Conservation (phyloP, 2,888 invertebrate genomes). For the Candidula unifasciata region DNA sequence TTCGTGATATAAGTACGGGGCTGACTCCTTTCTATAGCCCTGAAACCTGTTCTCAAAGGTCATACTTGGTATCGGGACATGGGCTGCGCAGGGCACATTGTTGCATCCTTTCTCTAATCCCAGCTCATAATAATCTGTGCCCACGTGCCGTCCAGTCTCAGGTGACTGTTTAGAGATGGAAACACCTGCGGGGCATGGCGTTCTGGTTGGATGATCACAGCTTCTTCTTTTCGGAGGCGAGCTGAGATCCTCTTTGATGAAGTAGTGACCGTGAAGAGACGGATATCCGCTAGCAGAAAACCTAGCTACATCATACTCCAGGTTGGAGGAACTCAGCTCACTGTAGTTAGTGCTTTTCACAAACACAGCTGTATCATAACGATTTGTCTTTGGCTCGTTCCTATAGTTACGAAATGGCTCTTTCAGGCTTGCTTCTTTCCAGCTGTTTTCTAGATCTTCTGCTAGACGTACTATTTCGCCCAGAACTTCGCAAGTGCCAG, state of each 20-base stretch:
- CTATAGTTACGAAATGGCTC: not conserved
- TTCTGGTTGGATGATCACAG: not conserved
- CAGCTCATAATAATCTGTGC: not conserved
- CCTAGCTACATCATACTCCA: not conserved
- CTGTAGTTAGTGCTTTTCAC: not conserved
- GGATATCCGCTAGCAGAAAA: not conserved
- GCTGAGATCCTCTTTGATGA: not conserved
- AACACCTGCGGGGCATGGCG: not conserved
- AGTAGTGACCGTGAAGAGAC: constrained; percentile 1
- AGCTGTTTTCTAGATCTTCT: constrained; percentile 1
- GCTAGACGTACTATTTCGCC: not conserved
- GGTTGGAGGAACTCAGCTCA: not conserved
- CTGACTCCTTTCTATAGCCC: not conserved
- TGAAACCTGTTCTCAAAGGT: not conserved
- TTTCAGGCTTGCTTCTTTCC: not conserved
- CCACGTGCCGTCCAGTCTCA: too few relatives aligned
- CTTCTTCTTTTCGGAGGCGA: constrained; percentile 21
- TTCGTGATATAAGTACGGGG: not conserved
- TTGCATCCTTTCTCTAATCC: not conserved
- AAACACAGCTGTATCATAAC: not conserved
- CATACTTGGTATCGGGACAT: not conserved
- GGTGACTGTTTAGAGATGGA: not conserved
- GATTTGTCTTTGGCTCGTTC: not conserved
- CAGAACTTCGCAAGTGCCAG: constrained; percentile 1
- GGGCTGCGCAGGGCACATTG: not conserved